These are phyloP conservation scores for Musca domestica DNA, from an alignment of 1,140 invertebrate genomes.

Conservation along the genomic window DNA sequence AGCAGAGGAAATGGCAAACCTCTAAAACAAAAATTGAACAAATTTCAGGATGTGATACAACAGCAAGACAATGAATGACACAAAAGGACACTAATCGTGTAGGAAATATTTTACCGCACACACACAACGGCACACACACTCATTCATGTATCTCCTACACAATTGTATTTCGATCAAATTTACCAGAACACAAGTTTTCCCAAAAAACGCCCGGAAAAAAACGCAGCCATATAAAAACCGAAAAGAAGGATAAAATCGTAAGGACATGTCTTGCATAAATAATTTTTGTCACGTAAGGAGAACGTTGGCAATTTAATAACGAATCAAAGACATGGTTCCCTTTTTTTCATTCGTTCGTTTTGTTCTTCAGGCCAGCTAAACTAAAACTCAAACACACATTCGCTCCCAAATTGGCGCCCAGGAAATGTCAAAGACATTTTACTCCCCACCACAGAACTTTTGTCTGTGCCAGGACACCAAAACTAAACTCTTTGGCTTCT, in stretches of 20 bases:
- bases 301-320: slow-evolving; percentile 23
- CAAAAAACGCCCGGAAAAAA: background rate
- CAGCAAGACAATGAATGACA: background rate
- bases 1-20: background rate
- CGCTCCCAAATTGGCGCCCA: too few relatives aligned
- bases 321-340: background rate
- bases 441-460: too few relatives aligned
- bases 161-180: background rate
- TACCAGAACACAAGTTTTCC: background rate
- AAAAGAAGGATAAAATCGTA: background rate
- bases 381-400: too few relatives aligned
- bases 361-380: too few relatives aligned
- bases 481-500: too few relatives aligned
- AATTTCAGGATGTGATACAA: background rate
- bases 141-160: too few relatives aligned
- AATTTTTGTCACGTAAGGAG: slow-evolving; percentile 24
- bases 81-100: background rate
- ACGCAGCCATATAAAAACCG: background rate
- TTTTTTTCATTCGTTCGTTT: too few relatives aligned
- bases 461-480: too few relatives aligned
- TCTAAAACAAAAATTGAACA: background rate
- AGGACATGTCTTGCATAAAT: slow-evolving; percentile 16
- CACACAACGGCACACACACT: too few relatives aligned
- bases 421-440: too few relatives aligned
- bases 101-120: too few relatives aligned